These are phyloP conservation scores for Coreius guichenoti DNA, from an alignment of 2,797 vertebrate species.

Conservation along the genomic window DNA sequence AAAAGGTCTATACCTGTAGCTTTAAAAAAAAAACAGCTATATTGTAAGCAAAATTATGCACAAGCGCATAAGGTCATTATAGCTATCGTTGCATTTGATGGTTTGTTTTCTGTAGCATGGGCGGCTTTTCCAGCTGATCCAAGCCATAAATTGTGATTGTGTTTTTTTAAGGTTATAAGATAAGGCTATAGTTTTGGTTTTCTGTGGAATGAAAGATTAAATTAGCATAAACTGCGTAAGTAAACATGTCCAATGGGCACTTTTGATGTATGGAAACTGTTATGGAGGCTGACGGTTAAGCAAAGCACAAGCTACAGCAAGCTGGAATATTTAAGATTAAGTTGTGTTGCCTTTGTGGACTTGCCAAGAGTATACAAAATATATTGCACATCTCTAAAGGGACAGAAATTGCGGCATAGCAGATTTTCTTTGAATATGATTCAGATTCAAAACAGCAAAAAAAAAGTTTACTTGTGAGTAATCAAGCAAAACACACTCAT, in stretches of 20 bases:
- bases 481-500: not conserved
- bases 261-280: conserved; percentile 73
- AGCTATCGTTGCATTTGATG: not conserved
- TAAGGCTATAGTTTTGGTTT: conserved; percentile 58
- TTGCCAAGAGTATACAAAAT: conserved; percentile 44
- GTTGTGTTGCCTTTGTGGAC: conserved; percentile 37
- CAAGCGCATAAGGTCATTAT: not conserved
- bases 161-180: conserved; percentile 49
- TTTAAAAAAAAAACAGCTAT: not conserved
- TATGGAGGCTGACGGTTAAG: conserved; percentile 72
- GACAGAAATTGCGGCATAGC: conserved; percentile 19
- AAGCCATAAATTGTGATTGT: conserved; percentile 13
- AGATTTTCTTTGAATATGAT: conserved; percentile 38
- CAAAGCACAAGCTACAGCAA: conserved; percentile 1
- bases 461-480: conserved; percentile 7
- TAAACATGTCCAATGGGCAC: conserved; percentile 63
- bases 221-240: conserved; percentile 76
- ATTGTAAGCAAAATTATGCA: conserved; percentile 3
- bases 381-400: conserved; percentile 29
- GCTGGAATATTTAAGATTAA: conserved; percentile 46
- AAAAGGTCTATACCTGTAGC: not conserved
- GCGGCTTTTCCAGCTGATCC: conserved; percentile 33
- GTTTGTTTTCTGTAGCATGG: conserved; percentile 14
- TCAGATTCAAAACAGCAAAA: conserved; percentile 24
- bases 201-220: conserved; percentile 68